phyloP scores from a whole-genome alignment of 2,888 invertebrate genomes.

The Hypsopygia costalis region DNA sequence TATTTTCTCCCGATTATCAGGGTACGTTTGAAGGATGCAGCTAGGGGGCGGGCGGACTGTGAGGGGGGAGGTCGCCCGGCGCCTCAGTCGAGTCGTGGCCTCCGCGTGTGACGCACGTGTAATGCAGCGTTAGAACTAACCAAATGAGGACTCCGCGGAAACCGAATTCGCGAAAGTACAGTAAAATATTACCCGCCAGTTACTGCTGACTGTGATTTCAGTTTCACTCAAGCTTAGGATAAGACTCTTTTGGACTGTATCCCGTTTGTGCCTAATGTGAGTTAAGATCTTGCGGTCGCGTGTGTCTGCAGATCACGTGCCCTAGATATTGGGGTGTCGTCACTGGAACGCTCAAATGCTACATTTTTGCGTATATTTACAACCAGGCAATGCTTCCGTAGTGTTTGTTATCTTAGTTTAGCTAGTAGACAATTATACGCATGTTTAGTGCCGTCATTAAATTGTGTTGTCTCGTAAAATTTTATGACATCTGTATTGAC shows the following conservation, averaged over 20 bases:
- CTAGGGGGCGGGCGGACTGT: conserved; percentile 31
- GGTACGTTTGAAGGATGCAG: conserved; percentile 72
- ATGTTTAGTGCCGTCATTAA: conserved; percentile 29
- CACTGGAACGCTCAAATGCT: conserved; percentile 58
- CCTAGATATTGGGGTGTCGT: conserved; percentile 65
- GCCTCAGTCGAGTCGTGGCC: conserved; percentile 60
- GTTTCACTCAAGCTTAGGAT: conserved; percentile 36
- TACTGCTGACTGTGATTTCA: conserved; percentile 58
- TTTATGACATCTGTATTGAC: conserved; percentile 45
- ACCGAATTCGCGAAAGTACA: conserved; percentile 47
- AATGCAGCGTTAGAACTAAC: conserved; percentile 40
- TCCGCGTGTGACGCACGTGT: conserved; percentile 47
- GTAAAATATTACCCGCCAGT: conserved; percentile 34
- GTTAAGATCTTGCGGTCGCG: conserved; percentile 56
- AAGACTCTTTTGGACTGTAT: conserved; percentile 56
- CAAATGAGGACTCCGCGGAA: conserved; percentile 66
- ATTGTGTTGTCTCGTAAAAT: conserved; percentile 34
- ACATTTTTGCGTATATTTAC: conserved; percentile 56
- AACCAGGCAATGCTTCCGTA: conserved; percentile 54
- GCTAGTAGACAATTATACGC: conserved; percentile 9
- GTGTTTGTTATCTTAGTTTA: conserved; percentile 23
- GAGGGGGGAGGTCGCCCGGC: conserved; percentile 37
- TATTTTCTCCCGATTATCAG: conserved; percentile 75
- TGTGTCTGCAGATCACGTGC: conserved; percentile 63
- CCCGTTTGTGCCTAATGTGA: conserved; percentile 72